Evolutionary conservation across 92 coral and sea anemone species (phyloP), one percentile per base, ranked within the genome.

Genomic region (Umimayanthus kanabou): DNA sequence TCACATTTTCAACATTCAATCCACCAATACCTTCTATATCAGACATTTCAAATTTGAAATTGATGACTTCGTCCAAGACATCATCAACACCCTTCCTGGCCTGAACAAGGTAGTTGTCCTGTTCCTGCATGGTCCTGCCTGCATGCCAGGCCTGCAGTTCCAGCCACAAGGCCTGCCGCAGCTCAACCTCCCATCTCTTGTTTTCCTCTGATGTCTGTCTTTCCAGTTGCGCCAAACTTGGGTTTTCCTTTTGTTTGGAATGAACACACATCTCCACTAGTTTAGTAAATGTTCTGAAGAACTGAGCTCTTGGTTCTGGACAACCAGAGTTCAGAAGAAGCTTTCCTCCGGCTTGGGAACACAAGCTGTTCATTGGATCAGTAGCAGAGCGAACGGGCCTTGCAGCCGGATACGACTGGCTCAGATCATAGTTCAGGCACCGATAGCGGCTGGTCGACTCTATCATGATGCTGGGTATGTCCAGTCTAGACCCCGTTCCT

Each of bases 61-160:
- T 88, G 65, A 96, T 95, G 39, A 96, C 90, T 89, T 91, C 92
- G 66, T 96, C 97, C 39, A 96, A 85, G 49, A 95, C 96, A 77
- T 89, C 90, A 43, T 93, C 93, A 5, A 95, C 93, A 25, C 89
- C 87, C 47, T 90, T 95, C 20, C 98, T 93, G 81, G 90, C 96
- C n/a, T 76, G 87, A 88, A 96, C 91, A 13, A 96, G 85, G 47
- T 89, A 91, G 9, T 66, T 81, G 71, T 96, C 99, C 28, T 95
- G 99, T 77, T 96, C 96, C 23, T 87, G 86, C 99, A 96, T 96
- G 1, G 95, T 91, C 65, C 95, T 88, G 30, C 90, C 93, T 20
- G 94, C 94, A 61, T 94, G 97, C 99, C 99, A 96, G 4, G 99
- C 98, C 80, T 96, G 95, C 25, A 96, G 85, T 69, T 96, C 99